Evolutionary conservation across 1,140 invertebrate species (phyloP).

Genomic region (Steinernema khuongi): DNA sequence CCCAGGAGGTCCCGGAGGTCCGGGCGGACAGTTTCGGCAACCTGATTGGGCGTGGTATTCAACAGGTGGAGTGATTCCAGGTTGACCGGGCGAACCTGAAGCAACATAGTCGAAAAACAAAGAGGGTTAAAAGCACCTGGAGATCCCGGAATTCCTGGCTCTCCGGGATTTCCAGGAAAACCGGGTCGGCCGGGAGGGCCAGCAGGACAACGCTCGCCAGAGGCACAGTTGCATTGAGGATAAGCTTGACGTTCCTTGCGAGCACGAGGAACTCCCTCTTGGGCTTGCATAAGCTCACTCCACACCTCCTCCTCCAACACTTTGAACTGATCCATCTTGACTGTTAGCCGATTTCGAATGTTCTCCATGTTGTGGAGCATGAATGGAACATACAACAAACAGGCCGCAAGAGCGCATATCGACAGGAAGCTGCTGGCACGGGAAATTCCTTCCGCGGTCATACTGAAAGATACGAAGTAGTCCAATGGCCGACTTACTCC

Average conservation of each 20-base stretch:
- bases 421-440: neutral
- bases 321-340: neutral
- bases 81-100: slow-evolving; percentile 18
- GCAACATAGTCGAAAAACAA: neutral
- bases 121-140: neutral
- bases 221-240: neutral
- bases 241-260: neutral
- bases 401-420: neutral
- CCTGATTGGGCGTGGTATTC: neutral
- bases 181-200: slow-evolving; percentile 21
- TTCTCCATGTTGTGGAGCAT: slow-evolving; percentile 3
- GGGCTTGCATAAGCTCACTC: neutral
- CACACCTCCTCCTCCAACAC: neutral
- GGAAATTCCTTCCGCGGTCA: neutral
- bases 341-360: neutral
- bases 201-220: neutral
- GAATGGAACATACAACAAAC: neutral
- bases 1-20: slow-evolving; percentile 11
- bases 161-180: slow-evolving; percentile 23
- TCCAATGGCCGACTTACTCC: neutral
- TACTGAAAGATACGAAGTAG: neutral
- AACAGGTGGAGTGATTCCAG: neutral
- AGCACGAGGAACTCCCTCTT: neutral
- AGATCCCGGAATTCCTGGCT: slow-evolving; percentile 13
- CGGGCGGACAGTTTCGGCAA: slow-evolving; percentile 14